Conservation (phyloP, 2,888 invertebrate species). For the Cenopis cana region DNA sequence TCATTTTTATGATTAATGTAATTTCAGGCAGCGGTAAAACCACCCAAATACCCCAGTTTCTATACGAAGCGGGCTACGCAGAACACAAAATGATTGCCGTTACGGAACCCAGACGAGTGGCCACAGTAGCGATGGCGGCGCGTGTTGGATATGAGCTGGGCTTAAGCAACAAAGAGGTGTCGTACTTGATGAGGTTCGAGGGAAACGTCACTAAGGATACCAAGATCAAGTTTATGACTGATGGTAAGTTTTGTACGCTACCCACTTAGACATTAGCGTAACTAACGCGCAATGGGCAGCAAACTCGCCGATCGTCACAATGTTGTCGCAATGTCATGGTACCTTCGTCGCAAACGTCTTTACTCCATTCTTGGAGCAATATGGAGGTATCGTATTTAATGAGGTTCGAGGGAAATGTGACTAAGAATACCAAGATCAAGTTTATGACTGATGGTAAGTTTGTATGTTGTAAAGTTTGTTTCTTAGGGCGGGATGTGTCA, state of each 20-base stretch:
- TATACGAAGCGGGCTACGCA: conserved; percentile 98
- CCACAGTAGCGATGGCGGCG: conserved; percentile 98
- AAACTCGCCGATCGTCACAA: too few species aligned
- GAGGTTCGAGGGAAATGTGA: conserved; percentile 97
- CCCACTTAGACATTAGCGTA: too few species aligned
- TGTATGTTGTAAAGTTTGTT: too few species aligned
- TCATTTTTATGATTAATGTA: background rate
- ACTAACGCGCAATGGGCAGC: too few species aligned
- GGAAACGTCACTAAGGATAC: conserved; percentile 95
- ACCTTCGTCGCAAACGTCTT: too few species aligned
- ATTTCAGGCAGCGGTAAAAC: conserved; percentile 95
- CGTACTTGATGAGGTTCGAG: conserved; percentile 97
- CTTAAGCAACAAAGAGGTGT: conserved; percentile 89
- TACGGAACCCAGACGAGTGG: conserved; percentile 99
- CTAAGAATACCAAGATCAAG: conserved; percentile 95
- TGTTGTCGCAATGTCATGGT: too few species aligned
- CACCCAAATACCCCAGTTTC: conserved; percentile 99
- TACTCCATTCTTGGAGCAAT: too few species aligned
- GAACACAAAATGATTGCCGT: conserved; percentile 93
- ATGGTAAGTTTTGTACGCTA: conserved; percentile 78
- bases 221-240: conserved; percentile 99
- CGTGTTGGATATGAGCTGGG: conserved; percentile 96
- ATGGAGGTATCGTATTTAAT: conserved; percentile 95
- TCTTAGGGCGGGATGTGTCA: too few species aligned
- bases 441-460: conserved; percentile 91